Base-by-base conservation (phyloP, 2,797 vertebrate species). In the Ataeniobius toweri region DNA sequence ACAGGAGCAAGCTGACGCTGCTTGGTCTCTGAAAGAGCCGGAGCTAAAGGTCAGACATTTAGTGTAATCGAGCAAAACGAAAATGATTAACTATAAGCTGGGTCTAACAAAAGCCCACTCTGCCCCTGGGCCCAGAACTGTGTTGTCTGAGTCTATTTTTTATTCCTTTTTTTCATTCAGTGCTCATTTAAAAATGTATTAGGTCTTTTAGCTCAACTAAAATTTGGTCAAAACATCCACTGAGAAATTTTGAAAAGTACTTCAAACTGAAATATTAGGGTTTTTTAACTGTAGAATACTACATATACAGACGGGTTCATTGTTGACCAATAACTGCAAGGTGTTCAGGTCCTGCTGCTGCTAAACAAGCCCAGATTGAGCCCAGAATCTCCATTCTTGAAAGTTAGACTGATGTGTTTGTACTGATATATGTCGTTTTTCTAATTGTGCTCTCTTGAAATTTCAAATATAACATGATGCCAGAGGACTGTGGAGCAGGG, bases 21-120 rank as follows among this genome's bases (percentile, higher is more conserved):
- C 0, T 56, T 26, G 70, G 68, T 83, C 76, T 82, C 71, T 76
- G 71, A 77, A 80, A 80, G 80, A 86, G 48, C 71, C 80, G 44
- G 59, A 84, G 78, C 63, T 80, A 82, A 89, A 91, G 90, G 81
- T 87, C 89, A 85, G 48, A 86, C 63, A n/a, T 63, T 81, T 48
- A 55, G 76, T 71, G 77, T 59, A 73, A 86, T 82, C 53, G 71
- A 68, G 58, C 70, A 46, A 70, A 28, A 41, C n/a, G 22, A 28
- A 39, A 59, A 68, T 73, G 24, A 65, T 71, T 26, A 50, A 46
- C 76, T 82, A 69, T 20, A 65, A 74, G 63, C 31, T 46, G 41
- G 58, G 78, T 71, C 56, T 48, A 77, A 28, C 77, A 71, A 80
- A 80, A 77, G 50, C 76, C 20, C 46, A 75, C 74, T 77, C 76